Evolutionary conservation across 2,888 invertebrate genomes (phyloP).

Genomic region (Leptinotarsa rubiginosa): DNA sequence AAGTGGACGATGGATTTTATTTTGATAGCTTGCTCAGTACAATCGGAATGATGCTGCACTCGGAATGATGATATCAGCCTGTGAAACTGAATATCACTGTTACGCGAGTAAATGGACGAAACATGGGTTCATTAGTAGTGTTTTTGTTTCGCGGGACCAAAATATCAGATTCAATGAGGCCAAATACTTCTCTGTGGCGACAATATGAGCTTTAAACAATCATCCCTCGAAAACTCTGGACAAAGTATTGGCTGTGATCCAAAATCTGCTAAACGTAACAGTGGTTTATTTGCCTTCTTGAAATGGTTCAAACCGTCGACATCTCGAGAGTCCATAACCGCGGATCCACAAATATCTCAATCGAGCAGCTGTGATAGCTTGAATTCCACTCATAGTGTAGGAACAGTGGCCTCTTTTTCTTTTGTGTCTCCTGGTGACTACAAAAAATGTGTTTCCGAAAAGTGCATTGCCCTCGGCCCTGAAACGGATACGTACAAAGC

Average conservation of each 20-base stretch:
- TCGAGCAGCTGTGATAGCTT: constrained; percentile 73
- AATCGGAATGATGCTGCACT: background rate
- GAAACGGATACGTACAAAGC: constrained; percentile 75
- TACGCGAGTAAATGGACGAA: constrained; percentile 18
- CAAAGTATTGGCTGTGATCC: constrained; percentile 65
- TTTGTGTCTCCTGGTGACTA: constrained; percentile 73
- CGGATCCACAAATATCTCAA: constrained; percentile 54
- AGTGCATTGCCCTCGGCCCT: constrained; percentile 68
- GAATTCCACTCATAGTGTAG: constrained; percentile 77
- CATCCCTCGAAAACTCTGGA: constrained; percentile 56
- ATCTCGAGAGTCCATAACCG: constrained; percentile 62
- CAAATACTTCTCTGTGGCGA: constrained; percentile 9
- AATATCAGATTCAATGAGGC: background rate
- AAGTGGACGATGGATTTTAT: constrained; percentile 27
- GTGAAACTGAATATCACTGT: constrained; percentile 30
- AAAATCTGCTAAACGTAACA: constrained; percentile 64
- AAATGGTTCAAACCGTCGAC: constrained; percentile 77
- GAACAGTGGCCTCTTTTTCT: constrained; percentile 79
- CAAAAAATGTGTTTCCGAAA: constrained; percentile 48
- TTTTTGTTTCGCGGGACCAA: constrained; percentile 13
- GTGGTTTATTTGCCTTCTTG: constrained; percentile 74
- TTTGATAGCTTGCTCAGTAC: constrained; percentile 30
- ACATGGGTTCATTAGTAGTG: background rate
- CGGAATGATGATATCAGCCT: constrained; percentile 27
- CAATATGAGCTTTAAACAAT: constrained; percentile 59